phyloP scores from a whole-genome alignment of 2,113 vertebrate genomes.

The Oryzias curvinotus region DNA sequence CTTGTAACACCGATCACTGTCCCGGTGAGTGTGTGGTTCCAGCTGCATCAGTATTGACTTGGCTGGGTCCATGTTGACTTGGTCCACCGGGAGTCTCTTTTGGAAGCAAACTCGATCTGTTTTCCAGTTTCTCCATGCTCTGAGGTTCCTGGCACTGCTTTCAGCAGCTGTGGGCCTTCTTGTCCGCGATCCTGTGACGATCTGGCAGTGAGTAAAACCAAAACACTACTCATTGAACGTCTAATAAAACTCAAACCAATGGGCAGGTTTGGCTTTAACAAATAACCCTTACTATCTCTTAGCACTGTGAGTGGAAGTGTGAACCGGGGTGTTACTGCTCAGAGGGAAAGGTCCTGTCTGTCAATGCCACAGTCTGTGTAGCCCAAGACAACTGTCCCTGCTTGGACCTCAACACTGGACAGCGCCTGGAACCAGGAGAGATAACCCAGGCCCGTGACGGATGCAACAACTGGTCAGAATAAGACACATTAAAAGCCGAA shows the following conservation, averaged over 20 bases:
- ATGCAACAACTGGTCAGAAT: slow-evolving; percentile 88
- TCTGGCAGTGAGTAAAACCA: slow-evolving; percentile 74
- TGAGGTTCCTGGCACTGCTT: slow-evolving; percentile 73
- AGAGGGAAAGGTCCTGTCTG: slow-evolving; percentile 76
- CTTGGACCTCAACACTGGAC: slow-evolving; percentile 76
- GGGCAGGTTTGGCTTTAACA: neutral
- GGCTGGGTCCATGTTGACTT: neutral
- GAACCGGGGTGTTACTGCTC: slow-evolving; percentile 88
- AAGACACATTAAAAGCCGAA: neutral
- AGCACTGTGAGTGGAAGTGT: slow-evolving; percentile 85
- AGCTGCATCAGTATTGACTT: neutral
- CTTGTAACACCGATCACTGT: slow-evolving; percentile 78
- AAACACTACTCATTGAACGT: neutral
- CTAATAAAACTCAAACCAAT: neutral
- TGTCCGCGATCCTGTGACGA: slow-evolving; percentile 88
- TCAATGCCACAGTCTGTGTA: slow-evolving; percentile 75
- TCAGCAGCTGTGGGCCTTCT: slow-evolving; percentile 84
- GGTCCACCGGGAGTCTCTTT: neutral
- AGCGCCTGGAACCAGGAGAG: slow-evolving; percentile 65
- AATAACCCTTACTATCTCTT: neutral
- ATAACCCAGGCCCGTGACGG: slow-evolving; percentile 62
- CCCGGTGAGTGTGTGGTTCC: slow-evolving; percentile 71
- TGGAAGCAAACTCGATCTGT: slow-evolving; percentile 5
- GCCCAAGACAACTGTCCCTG: slow-evolving; percentile 75
- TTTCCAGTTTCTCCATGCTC: slow-evolving; percentile 78